phyloP scores from a whole-genome alignment of 2,888 invertebrate species.

The Hanleya hanleyi region DNA sequence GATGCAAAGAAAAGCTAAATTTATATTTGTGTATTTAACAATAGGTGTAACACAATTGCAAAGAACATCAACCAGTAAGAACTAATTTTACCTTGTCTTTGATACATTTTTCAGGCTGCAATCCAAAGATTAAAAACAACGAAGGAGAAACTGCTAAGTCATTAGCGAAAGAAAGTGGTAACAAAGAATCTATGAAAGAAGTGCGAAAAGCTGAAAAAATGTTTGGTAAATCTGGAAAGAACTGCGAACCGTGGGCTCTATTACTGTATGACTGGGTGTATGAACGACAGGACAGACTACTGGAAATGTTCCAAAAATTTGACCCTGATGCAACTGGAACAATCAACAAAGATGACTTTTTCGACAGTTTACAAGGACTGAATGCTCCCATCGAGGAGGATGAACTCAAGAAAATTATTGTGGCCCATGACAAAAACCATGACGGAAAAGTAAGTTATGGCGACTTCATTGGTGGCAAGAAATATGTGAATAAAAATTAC shows the following conservation, averaged over 20 bases:
- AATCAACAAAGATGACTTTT: conserved; percentile 62
- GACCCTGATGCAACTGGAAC: conserved; percentile 66
- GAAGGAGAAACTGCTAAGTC: conserved; percentile 67
- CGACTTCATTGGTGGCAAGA: conserved; percentile 71
- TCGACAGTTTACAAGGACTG: conserved; percentile 58
- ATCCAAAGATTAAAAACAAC: conserved; percentile 73
- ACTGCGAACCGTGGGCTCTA: conserved; percentile 70
- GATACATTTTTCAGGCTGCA: conserved; percentile 71
- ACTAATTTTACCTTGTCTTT: no score
- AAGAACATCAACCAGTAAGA: no score
- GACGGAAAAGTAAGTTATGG: conserved; percentile 68
- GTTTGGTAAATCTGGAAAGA: conserved; percentile 70
- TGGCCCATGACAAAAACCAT: conserved; percentile 60
- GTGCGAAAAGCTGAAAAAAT: conserved; percentile 71
- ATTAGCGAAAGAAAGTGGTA: conserved; percentile 70
- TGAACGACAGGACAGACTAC: conserved; percentile 54
- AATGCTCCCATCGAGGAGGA: conserved; percentile 66
- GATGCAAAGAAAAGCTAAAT: no score
- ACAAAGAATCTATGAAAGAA: conserved; percentile 72
- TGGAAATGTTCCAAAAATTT: conserved; percentile 62
- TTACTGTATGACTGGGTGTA: conserved; percentile 69
- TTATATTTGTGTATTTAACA: no score
- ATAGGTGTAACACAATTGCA: no score
- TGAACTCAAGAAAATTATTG: conserved; percentile 60
- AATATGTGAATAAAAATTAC: conserved; percentile 72